Evolutionary conservation across 2,797 vertebrate species (phyloP), one percentile per base, ranked within the genome.

Genomic region (Ispidina picta): DNA sequence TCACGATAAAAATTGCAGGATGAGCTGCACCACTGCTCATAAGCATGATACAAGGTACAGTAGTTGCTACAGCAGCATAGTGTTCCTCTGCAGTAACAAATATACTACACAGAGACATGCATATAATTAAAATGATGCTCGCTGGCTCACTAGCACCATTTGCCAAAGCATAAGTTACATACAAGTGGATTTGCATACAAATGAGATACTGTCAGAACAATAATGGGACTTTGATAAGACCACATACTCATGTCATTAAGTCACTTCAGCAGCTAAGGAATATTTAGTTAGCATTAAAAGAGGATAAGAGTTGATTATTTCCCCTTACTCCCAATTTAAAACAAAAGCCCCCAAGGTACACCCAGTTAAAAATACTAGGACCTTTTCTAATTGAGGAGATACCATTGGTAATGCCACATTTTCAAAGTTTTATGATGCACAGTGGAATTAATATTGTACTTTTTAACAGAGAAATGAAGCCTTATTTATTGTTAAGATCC

Each of bases 171-270:
- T 95, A 96, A 96, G 96, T 95, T 97, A 95, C 93, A 59, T 86
- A 77, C 89, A 84, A 90, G 94, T 96, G 95, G 95, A 98, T 98
- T 98, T 98, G 96, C 97, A 98, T 98, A 97, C 97, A 98, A 97
- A 98, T 97, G 96, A 97, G 96, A 89, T 96, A 90, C 88, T 93
- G 90, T 94, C 94, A 97, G 94, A 96, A 90, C 89, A 95, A 95
- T 90, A 96, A 95, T 91, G 87, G 90, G 95, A 95, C 86, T 92
- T 96, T 85, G 96, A 96, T 96, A 97, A 97, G 97, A 94, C 93
- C 95, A 95, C 86, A 88, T 84, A 94, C 85, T 92, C 86, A 71
- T 92, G 91, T 93, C 96, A 94, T 97, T 95, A 96, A 96, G 96
- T 95, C 90, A 93, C 91, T 97, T 95, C 92, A 82, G 93, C 71